Evolutionary conservation across 1,140 invertebrate species (phyloP).

Genomic region (Drosophila sp.): DNA sequence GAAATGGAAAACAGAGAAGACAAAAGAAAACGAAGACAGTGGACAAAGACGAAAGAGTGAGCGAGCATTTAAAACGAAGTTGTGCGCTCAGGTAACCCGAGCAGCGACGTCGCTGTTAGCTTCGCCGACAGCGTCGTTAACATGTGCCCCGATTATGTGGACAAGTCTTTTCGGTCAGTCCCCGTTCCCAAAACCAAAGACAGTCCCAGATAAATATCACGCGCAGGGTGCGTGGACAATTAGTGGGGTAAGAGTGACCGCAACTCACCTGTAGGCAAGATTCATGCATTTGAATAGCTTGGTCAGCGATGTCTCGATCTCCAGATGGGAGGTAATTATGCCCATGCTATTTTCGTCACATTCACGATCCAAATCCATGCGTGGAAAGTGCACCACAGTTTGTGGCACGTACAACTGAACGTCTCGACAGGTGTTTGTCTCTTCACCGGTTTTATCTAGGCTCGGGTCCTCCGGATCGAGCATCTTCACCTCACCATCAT

Average conservation of each 20-base stretch:
- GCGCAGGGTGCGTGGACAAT: conserved; percentile 27
- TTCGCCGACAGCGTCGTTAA: conserved; percentile 43
- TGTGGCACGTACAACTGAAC: conserved; percentile 79
- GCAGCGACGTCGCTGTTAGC: conserved; percentile 40
- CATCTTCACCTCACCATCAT: conserved; percentile 86
- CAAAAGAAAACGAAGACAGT: conserved; percentile 9
- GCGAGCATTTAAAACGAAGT: conserved; percentile 63
- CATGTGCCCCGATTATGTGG: conserved; percentile 59
- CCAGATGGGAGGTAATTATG: conserved; percentile 87
- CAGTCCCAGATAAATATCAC: conserved; percentile 49
- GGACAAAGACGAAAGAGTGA: background rate
- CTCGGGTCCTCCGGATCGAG: conserved; percentile 87
- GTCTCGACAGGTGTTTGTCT: conserved; percentile 74
- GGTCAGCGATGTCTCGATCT: conserved; percentile 96
- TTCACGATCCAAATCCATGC: conserved; percentile 62
- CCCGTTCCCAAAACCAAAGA: conserved; percentile 24
- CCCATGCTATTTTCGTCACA: conserved; percentile 70
- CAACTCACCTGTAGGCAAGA: conserved; percentile 95
- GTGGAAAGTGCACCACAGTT: conserved; percentile 53
- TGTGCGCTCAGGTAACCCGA: conserved; percentile 62
- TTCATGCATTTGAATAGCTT: conserved; percentile 99
- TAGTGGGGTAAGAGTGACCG: conserved; percentile 9
- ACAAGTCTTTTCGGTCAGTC: conserved; percentile 54
- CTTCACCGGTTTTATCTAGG: conserved; percentile 64
- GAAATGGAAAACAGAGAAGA: conserved; percentile 56